phyloP scores from a whole-genome alignment of 2,888 invertebrate genomes.

The Eupithecia vulgata region DNA sequence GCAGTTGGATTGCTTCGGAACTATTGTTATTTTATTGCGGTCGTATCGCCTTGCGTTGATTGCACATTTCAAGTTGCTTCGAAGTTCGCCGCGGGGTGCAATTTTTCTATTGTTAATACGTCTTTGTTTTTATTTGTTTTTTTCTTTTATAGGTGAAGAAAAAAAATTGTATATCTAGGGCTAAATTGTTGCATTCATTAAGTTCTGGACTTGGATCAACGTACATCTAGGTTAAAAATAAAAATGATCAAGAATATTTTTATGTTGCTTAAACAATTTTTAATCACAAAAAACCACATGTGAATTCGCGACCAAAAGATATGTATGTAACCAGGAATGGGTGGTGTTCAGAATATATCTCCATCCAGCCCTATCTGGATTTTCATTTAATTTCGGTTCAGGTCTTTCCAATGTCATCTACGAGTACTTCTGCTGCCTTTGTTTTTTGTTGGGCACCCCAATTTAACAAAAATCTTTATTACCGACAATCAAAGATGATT shows the following conservation, averaged over 20 bases:
- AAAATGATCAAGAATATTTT: too few relatives aligned
- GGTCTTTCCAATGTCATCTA: not conserved
- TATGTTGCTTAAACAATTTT: not conserved
- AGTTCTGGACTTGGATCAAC: not conserved
- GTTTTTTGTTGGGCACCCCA: not conserved
- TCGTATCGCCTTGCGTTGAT: conserved; percentile 25
- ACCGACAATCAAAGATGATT: not conserved
- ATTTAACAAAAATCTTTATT: not conserved
- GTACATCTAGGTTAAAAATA: too few relatives aligned
- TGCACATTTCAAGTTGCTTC: conserved; percentile 26
- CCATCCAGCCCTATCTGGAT: not conserved
- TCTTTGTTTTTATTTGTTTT: not conserved
- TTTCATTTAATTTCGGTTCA: not conserved
- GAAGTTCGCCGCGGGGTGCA: not conserved
- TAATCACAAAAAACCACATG: not conserved
- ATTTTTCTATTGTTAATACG: not conserved
- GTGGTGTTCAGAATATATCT: not conserved
- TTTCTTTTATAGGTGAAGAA: not conserved
- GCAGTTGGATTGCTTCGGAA: conserved; percentile 39
- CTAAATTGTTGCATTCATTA: not conserved
- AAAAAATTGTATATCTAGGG: not conserved
- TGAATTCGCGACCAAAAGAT: not conserved
- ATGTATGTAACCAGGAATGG: not conserved
- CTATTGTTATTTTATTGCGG: conserved; percentile 36
- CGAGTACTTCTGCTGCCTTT: not conserved